phyloP scores from a whole-genome alignment of 2,888 invertebrate genomes.

The Agrochola lychnidis region DNA sequence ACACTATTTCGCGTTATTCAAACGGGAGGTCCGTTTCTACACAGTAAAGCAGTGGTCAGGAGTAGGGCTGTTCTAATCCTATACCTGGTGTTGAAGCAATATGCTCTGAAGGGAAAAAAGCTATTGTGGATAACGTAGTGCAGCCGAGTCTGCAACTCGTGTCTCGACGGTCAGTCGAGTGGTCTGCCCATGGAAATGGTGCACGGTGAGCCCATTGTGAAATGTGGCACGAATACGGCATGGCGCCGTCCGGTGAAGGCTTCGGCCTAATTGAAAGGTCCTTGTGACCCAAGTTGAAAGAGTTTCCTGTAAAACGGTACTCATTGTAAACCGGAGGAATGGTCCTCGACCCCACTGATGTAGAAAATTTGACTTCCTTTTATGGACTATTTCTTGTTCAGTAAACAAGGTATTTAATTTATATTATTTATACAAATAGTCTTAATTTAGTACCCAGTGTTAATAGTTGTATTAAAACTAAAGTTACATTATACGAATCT shows the following conservation, averaged over 20 bases:
- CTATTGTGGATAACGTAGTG: slow-evolving; percentile 59
- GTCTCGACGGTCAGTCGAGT: slow-evolving; percentile 52
- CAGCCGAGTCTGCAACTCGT: slow-evolving; percentile 52
- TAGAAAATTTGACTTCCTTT: slow-evolving; percentile 68
- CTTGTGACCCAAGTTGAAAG: slow-evolving; percentile 41
- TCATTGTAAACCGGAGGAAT: slow-evolving; percentile 59
- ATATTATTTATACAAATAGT: too few relatives aligned
- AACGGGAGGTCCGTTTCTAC: slow-evolving; percentile 69
- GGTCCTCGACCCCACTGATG: slow-evolving; percentile 68
- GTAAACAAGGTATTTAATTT: too few relatives aligned
- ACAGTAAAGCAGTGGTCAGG: slow-evolving; percentile 62
- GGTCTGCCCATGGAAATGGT: slow-evolving; percentile 39
- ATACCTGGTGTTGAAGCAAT: slow-evolving; percentile 58
- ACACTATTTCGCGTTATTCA: fast-evolving
- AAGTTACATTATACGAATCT: too few relatives aligned
- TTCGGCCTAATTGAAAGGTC: slow-evolving; percentile 42
- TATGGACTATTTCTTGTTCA: slow-evolving; percentile 5
- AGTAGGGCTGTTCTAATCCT: slow-evolving; percentile 56
- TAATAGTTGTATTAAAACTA: too few relatives aligned
- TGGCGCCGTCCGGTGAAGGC: slow-evolving; percentile 43
- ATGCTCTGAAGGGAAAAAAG: slow-evolving; percentile 29
- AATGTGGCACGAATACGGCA: slow-evolving; percentile 50
- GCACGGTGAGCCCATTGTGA: slow-evolving; percentile 28
- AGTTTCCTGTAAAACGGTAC: slow-evolving; percentile 56
- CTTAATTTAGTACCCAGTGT: too few relatives aligned